Evolutionary conservation across 1,140 invertebrate genomes (phyloP), one percentile per base, ranked within the genome.

Genomic region (Zophobas atratus): DNA sequence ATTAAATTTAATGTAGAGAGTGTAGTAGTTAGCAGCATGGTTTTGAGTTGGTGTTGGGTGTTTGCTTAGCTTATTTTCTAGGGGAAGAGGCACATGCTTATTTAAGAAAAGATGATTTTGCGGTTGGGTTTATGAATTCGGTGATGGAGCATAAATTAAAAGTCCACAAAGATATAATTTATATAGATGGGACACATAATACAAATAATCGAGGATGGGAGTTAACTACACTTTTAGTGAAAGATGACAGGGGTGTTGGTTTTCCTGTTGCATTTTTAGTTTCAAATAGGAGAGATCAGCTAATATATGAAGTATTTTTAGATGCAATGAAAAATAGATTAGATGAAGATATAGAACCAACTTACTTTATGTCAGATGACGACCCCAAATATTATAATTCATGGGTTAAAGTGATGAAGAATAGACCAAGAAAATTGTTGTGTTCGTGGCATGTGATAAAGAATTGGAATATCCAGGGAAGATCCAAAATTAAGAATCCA

Each of bases 371-470:
- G 77, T 70, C 36, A 32, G 77, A 78, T 35, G 77, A 78, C 60
- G 77, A 78, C 38, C 2, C 46, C 4, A 80, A 78, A 80, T 80
- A 80, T 72, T 78, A 70, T 38, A 81, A 79, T 70, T 77, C 77
- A 35, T 81, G 80, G 77, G 41, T 34, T 34, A 41, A 79, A 49
- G 75, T 39, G 34, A 81, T 81, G 80, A 46, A 34, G 34, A 8
- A 39, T 6, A 77, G 73, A 67, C 79, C 76, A 4, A 75, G 77
- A 80, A 70, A 71, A 75, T 55, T 80, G 56, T 53, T 79, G 6
- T 79, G 79, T 63, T 51, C 79, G 57, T 76, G 79, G 79, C 79
- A 80, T 46, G 43, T 46, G 43, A 46, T 46, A 3, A 46, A 46
- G 43, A 46, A 46, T 8, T 46, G 43, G 43, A 46, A 46, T 8